Percentiles rank a stretch among this genome's conserved stretches.
phyloP scores from a whole-genome alignment of 2,113 vertebrate species.

The Solenodon paradoxus region DNA sequence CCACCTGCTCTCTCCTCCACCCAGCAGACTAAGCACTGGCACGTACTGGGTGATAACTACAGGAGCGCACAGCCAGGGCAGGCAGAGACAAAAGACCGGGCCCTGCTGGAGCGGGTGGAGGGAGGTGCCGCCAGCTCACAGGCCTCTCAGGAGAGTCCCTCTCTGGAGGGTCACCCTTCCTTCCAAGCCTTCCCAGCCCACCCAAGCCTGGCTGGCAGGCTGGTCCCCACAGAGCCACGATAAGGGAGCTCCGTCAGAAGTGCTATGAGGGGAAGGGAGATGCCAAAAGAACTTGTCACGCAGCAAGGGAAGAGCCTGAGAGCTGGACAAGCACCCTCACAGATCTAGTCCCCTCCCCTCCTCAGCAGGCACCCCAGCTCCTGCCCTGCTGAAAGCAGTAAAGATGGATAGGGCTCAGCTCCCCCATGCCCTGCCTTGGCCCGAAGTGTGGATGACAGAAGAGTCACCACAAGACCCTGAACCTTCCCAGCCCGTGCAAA shows the following conservation, averaged over 20 bases:
- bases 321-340: neutral
- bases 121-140: neutral
- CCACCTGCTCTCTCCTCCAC: neutral
- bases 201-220: neutral
- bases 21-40: neutral
- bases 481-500: neutral
- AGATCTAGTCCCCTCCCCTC: neutral
- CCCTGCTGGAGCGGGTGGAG: neutral
- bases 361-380: neutral
- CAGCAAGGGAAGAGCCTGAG: neutral
- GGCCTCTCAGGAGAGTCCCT: neutral
- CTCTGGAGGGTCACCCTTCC: neutral
- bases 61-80: accelerated
- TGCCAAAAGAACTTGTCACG: neutral
- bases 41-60: accelerated
- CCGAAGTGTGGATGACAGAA: neutral
- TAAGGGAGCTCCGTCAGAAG: neutral
- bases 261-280: neutral
- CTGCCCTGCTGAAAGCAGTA: neutral
- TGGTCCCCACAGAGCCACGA: neutral
- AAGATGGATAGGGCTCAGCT: neutral
- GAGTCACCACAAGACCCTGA: neutral
- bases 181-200: neutral
- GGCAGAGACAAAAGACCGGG: neutral
- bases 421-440: neutral